Conservation (phyloP, 2,113 vertebrate genomes). For the Prietella phreatophila region DNA sequence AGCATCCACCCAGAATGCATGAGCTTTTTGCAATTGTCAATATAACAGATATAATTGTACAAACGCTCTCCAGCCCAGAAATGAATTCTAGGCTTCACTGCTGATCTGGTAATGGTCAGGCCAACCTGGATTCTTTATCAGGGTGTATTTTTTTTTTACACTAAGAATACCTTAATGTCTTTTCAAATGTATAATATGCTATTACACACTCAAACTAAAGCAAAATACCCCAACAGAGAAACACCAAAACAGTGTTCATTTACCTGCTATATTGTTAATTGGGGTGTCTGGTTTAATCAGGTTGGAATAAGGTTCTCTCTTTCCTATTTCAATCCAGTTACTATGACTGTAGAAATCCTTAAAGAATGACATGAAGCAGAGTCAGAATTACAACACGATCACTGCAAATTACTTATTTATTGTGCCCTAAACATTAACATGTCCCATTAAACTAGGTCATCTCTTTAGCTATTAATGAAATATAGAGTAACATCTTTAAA, state of each 20-base stretch:
- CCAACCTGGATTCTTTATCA: background rate
- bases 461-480: background rate
- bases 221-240: background rate
- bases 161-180: background rate
- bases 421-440: background rate
- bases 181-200: background rate
- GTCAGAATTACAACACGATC: background rate
- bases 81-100: background rate
- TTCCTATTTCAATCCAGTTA: slow-evolving; percentile 70
- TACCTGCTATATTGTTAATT: slow-evolving; percentile 67
- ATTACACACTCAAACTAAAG: background rate
- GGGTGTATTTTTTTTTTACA: background rate
- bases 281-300: slow-evolving; percentile 56
- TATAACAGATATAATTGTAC: too few relatives aligned
- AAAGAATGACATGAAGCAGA: background rate
- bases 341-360: slow-evolving; percentile 63
- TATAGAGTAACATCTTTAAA: background rate
- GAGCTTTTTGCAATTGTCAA: too few relatives aligned
- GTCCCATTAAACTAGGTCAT: background rate
- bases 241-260: background rate
- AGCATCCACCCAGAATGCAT: too few relatives aligned
- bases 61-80: background rate
- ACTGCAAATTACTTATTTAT: background rate
- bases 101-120: background rate
- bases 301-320: slow-evolving; percentile 56